These are phyloP conservation scores for Clupea harengus DNA, from an alignment of 2,113 vertebrate genomes.

Conservation along the genomic window DNA sequence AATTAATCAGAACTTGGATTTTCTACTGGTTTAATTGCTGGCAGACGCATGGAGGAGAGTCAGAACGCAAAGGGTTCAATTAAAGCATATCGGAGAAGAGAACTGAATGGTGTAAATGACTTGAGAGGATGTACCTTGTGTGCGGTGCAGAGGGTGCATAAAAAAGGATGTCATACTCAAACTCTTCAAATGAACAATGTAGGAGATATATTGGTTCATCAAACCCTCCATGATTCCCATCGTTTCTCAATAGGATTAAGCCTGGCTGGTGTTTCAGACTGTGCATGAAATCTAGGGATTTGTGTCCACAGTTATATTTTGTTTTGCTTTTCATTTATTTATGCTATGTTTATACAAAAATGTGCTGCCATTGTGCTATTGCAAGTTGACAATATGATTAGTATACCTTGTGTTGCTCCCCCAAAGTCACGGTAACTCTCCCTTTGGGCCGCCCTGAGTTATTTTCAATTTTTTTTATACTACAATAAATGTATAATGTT, in stretches of 20 bases:
- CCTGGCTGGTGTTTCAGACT: neutral
- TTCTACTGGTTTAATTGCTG: slow-evolving; percentile 17
- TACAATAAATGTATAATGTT: no score
- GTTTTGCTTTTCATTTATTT: neutral
- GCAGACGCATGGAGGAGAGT: neutral
- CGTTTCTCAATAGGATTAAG: neutral
- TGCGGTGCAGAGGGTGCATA: neutral
- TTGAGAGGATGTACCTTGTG: neutral
- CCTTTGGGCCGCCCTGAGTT: no score
- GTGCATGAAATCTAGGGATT: neutral
- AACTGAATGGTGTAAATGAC: neutral
- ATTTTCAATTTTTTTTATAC: no score
- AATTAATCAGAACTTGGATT: slow-evolving; percentile 9
- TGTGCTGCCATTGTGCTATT: neutral
- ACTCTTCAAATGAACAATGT: no score
- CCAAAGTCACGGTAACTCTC: no score
- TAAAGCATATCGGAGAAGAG: neutral
- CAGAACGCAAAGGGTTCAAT: neutral
- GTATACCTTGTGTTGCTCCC: no score
- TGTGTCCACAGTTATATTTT: neutral
- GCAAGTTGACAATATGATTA: neutral
- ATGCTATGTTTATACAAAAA: neutral
- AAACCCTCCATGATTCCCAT: neutral
- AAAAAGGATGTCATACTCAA: neutral
- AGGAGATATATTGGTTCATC: neutral